Conservation (phyloP, 1,140 invertebrate species). For the Panulirus ornatus region DNA sequence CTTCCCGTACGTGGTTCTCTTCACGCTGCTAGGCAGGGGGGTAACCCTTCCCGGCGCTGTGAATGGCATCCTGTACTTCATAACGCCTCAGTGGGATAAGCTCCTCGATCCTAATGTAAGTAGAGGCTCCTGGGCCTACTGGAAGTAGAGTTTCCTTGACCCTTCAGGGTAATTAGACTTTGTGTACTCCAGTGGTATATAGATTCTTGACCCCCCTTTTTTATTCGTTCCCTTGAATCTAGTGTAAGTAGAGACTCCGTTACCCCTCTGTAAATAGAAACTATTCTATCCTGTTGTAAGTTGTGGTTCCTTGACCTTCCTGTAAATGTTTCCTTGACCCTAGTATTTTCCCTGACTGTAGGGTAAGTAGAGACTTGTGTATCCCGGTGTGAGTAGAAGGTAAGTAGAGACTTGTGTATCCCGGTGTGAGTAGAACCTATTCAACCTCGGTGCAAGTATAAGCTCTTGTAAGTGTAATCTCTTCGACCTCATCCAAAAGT, state of each 20-base stretch:
- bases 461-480: no score
- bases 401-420: no score
- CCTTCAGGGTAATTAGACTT: no score
- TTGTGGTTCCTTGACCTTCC: no score
- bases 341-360: no score
- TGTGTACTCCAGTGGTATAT: neutral
- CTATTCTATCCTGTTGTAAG: neutral
- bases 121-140: no score
- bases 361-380: no score
- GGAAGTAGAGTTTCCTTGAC: neutral
- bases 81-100: constrained; percentile 85
- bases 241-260: neutral
- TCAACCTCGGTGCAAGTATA: no score
- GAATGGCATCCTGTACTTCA: constrained; percentile 87
- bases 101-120: constrained; percentile 83
- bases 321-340: no score
- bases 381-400: no score
- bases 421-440: no score
- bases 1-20: constrained; percentile 91
- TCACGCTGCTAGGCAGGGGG: constrained; percentile 86
- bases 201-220: neutral
- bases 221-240: neutral
- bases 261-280: neutral
- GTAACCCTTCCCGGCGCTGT: constrained; percentile 86
- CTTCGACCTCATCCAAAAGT: no score